Conservation (phyloP, 2,797 vertebrate species). For the Danio kyathit region DNA sequence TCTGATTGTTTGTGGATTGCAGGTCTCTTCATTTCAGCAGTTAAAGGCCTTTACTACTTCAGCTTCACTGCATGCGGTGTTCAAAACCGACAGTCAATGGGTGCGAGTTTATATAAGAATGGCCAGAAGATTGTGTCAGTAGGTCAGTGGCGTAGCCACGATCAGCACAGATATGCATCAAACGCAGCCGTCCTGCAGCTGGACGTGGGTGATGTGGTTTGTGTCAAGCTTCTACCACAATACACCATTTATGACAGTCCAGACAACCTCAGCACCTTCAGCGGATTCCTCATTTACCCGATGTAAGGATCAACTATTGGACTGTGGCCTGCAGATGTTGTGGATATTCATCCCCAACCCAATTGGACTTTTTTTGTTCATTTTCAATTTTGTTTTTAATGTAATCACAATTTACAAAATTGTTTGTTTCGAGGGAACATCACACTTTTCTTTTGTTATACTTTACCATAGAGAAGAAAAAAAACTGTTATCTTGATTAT, state of each 20-base stretch:
- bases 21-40: slow-evolving; percentile 43
- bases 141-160: neutral
- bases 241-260: slow-evolving; percentile 15
- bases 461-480: neutral
- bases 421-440: neutral
- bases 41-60: slow-evolving; percentile 39
- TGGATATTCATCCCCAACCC: neutral
- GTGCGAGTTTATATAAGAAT: slow-evolving; percentile 22
- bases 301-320: neutral
- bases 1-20: neutral
- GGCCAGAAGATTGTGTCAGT: slow-evolving; percentile 8
- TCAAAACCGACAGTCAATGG: neutral
- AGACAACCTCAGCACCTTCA: slow-evolving; percentile 31
- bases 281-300: slow-evolving; percentile 42
- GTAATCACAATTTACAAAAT: neutral
- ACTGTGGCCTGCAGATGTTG: neutral
- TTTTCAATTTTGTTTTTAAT: neutral
- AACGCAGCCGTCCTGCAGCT: slow-evolving; percentile 31
- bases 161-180: slow-evolving; percentile 18
- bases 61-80: slow-evolving; percentile 10
- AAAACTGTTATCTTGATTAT: neutral
- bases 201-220: slow-evolving; percentile 33
- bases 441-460: neutral
- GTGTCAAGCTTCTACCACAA: neutral
- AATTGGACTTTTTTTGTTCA: neutral